phyloP scores from a whole-genome alignment of 2,113 vertebrate species.

The Perca fluviatilis region DNA sequence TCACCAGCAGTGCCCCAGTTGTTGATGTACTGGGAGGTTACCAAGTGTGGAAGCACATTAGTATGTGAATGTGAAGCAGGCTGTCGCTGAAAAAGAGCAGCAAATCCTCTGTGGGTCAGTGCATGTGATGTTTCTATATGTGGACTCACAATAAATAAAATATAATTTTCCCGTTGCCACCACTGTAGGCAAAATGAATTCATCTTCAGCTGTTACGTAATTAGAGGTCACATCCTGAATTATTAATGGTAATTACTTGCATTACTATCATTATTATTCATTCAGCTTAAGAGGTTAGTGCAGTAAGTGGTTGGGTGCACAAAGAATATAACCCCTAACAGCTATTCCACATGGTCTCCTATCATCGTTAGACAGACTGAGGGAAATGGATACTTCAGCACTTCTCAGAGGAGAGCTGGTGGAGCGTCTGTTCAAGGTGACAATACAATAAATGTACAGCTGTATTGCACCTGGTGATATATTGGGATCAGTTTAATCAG shows the following conservation, averaged over 20 bases:
- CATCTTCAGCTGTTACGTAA: conserved; percentile 50
- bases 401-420: conserved; percentile 4
- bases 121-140: conserved; percentile 45
- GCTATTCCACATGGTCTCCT: conserved; percentile 19
- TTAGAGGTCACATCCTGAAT: conserved; percentile 57
- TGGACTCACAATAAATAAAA: conserved; percentile 57
- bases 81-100: conserved; percentile 36
- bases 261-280: conserved; percentile 74
- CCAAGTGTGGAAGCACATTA: conserved; percentile 48
- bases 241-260: conserved; percentile 74
- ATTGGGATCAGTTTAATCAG: background rate
- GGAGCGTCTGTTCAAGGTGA: background rate
- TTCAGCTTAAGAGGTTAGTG: conserved; percentile 60
- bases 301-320: conserved; percentile 60
- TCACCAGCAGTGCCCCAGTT: conserved; percentile 47
- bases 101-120: conserved; percentile 44
- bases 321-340: conserved; percentile 41
- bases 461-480: background rate
- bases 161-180: conserved; percentile 6
- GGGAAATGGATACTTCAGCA: conserved; percentile 27
- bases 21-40: conserved; percentile 38
- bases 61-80: conserved; percentile 37
- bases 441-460: background rate
- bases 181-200: conserved; percentile 10
- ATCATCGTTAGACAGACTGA: conserved; percentile 14